phyloP scores from a whole-genome alignment of 2,113 vertebrate genomes.

The Ammospiza caudacuta region DNA sequence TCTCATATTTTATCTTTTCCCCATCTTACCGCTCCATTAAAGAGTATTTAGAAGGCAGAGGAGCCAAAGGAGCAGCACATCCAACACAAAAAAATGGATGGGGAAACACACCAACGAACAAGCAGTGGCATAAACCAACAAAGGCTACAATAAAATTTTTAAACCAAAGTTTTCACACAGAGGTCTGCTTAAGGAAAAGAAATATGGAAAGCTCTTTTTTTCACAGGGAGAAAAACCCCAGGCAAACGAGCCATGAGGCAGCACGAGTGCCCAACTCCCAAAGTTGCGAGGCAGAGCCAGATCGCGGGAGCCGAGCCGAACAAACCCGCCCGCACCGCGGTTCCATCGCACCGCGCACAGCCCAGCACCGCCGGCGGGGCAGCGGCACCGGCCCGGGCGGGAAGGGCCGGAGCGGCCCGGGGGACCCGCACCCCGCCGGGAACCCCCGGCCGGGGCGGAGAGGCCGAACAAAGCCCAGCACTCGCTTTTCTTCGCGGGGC shows the following conservation, averaged over 20 bases:
- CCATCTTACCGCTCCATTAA: neutral
- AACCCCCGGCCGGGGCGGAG: neutral
- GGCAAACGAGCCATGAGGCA: neutral
- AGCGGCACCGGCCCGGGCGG: neutral
- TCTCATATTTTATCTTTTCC: neutral
- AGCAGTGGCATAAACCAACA: neutral
- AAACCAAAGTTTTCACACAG: neutral
- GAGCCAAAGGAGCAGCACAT: neutral
- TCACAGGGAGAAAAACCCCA: neutral
- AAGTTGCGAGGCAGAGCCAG: fast-evolving
- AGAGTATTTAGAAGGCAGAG: neutral
- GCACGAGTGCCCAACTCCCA: fast-evolving
- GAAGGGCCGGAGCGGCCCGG: neutral
- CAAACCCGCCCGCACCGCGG: neutral
- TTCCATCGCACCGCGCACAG: neutral
- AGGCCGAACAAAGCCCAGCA: neutral
- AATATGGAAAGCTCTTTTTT: neutral
- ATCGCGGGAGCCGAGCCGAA: fast-evolving
- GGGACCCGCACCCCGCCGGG: neutral
- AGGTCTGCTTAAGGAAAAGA: neutral
- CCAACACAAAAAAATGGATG: neutral
- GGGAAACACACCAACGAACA: neutral
- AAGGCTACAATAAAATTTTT: neutral
- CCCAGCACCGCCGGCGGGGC: neutral
- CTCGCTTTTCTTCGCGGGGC: neutral